These are phyloP conservation scores for Adelges cooleyi DNA, from an alignment of 1,140 invertebrate genomes.

Conservation along the genomic window DNA sequence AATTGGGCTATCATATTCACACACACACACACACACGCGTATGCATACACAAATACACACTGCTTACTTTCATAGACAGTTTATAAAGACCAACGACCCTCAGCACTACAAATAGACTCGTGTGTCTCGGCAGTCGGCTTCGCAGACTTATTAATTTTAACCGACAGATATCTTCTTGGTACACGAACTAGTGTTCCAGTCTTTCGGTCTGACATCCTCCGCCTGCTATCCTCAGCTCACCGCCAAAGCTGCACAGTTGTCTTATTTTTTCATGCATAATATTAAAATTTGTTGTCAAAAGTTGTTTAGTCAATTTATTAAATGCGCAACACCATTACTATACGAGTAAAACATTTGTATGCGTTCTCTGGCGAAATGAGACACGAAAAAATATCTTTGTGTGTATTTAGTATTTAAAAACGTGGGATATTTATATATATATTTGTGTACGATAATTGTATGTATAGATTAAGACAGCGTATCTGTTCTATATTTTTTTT, in stretches of 20 bases:
- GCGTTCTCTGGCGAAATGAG: not conserved
- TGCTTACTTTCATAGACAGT: not conserved
- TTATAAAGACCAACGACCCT: conserved; percentile 24
- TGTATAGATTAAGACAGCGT: too few relatives aligned
- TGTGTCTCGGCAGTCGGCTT: not conserved
- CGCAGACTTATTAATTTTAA: conserved; percentile 28
- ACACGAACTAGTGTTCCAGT: conserved; percentile 19
- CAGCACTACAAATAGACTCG: conserved; percentile 20
- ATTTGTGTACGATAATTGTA: too few relatives aligned
- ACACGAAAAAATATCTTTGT: not conserved
- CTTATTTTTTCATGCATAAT: not conserved
- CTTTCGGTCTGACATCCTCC: not conserved
- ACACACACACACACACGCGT: not conserved
- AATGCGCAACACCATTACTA: not conserved
- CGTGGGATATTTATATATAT: too few relatives aligned
- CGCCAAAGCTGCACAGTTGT: not conserved
- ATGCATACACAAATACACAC: not conserved
- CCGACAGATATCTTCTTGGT: conserved; percentile 23
- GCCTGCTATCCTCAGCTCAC: not conserved
- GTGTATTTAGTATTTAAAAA: too few relatives aligned
- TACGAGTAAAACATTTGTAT: not conserved
- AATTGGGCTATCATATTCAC: too few relatives aligned
- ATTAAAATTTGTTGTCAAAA: conserved; percentile 8
- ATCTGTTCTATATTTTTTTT: too few relatives aligned
- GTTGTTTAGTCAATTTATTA: conserved; percentile 19